phyloP scores from a whole-genome alignment of 2,797 vertebrate species.

The Falco rusticolus region DNA sequence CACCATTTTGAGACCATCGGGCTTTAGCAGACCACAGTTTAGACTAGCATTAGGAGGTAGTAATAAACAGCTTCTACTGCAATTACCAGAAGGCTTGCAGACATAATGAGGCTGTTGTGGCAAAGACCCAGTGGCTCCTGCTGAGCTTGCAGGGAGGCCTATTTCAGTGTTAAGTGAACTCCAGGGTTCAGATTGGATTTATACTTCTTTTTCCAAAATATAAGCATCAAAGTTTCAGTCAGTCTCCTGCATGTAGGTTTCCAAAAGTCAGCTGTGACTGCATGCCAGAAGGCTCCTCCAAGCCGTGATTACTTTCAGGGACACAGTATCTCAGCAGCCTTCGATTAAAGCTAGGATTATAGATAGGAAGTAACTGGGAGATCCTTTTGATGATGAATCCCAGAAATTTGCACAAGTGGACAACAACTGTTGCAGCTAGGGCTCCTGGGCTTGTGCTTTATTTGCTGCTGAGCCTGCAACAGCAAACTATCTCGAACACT shows the following conservation, averaged over 20 bases:
- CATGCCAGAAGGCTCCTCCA: not conserved
- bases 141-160: not conserved
- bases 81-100: not conserved
- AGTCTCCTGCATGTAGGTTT: not conserved
- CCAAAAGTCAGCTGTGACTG: not conserved
- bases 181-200: not conserved
- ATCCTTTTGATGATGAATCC: not conserved
- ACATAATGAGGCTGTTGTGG: not conserved
- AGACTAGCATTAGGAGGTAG: not conserved
- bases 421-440: not conserved
- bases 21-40: not conserved
- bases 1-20: not conserved
- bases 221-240: not conserved
- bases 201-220: not conserved
- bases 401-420: not conserved
- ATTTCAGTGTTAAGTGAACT: not conserved
- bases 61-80: not conserved
- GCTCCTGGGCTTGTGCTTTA: not conserved
- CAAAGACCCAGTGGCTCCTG: rapidly evolving
- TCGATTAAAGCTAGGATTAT: not conserved
- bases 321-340: not conserved
- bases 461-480: not conserved
- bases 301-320: not conserved
- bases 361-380: not conserved
- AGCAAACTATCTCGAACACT: not conserved